Evolutionary conservation across 2,888 invertebrate species (phyloP).

Genomic region (Drosophila basisetae): DNA sequence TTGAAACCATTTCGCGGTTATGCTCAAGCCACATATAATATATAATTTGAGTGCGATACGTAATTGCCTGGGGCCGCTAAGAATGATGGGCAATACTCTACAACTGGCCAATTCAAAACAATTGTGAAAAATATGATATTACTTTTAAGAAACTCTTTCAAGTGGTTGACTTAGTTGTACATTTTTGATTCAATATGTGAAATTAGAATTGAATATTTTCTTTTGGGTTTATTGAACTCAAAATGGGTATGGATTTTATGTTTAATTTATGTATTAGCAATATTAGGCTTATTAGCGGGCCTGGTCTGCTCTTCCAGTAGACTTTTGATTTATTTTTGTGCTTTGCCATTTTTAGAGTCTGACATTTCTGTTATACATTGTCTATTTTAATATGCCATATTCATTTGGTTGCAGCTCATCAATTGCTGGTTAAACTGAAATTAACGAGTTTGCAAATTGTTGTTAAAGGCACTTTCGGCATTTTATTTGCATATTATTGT

Average conservation of each 20-base stretch:
- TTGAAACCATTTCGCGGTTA: constrained; percentile 27
- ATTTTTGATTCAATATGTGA: neutral
- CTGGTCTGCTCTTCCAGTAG: neutral
- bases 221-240: constrained; percentile 25
- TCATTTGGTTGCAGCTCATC: constrained; percentile 11
- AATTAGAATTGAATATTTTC: neutral
- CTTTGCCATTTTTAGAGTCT: neutral
- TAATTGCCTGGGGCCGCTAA: neutral
- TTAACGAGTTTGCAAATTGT: constrained; percentile 4
- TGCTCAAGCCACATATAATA: neutral
- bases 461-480: constrained; percentile 4
- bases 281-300: constrained; percentile 10
- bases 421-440: neutral
- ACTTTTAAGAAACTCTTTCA: neutral
- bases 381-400: neutral
- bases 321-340: neutral
- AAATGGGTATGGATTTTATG: neutral
- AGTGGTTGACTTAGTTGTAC: neutral
- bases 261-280: constrained; percentile 29
- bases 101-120: neutral
- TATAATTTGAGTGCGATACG: neutral
- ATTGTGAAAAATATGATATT: neutral
- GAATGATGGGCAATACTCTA: neutral
- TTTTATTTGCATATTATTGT: constrained; percentile 5
- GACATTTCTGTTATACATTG: neutral